Evolutionary conservation across 2,113 vertebrate species (phyloP).

Genomic region (Stigmatopora nigra): DNA sequence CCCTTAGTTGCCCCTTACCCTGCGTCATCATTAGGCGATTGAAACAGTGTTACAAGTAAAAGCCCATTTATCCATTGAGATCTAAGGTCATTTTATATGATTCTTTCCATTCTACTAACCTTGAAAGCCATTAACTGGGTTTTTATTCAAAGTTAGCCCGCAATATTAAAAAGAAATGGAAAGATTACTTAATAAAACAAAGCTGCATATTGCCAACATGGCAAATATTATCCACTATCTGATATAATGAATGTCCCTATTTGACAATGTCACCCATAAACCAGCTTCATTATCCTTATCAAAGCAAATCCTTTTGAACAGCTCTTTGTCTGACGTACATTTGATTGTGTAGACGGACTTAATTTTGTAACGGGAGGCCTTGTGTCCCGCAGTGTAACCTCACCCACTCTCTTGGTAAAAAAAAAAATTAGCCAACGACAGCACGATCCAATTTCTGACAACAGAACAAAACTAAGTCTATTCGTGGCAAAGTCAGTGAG

Average conservation of each 20-base stretch:
- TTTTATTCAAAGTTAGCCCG: too few relatives aligned
- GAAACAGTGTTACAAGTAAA: background rate
- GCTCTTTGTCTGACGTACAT: background rate
- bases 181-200: background rate
- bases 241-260: background rate
- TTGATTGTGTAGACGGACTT: background rate
- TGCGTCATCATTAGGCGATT: background rate
- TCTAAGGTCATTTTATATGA: background rate
- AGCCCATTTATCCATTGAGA: background rate
- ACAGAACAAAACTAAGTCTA: conserved; percentile 1
- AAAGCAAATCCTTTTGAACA: background rate
- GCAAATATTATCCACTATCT: background rate
- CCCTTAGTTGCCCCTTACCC: background rate
- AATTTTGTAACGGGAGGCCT: background rate
- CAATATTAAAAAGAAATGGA: background rate
- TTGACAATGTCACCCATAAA: background rate
- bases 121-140: background rate
- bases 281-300: background rate
- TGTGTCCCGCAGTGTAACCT: background rate
- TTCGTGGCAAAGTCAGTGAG: conserved; percentile 6
- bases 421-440: conserved; percentile 1
- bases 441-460: background rate
- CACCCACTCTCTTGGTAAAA: background rate
- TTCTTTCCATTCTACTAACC: background rate
- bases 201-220: background rate